Base-by-base conservation (phyloP, 2,888 invertebrate genomes). In the Drosophila anomalata region DNA sequence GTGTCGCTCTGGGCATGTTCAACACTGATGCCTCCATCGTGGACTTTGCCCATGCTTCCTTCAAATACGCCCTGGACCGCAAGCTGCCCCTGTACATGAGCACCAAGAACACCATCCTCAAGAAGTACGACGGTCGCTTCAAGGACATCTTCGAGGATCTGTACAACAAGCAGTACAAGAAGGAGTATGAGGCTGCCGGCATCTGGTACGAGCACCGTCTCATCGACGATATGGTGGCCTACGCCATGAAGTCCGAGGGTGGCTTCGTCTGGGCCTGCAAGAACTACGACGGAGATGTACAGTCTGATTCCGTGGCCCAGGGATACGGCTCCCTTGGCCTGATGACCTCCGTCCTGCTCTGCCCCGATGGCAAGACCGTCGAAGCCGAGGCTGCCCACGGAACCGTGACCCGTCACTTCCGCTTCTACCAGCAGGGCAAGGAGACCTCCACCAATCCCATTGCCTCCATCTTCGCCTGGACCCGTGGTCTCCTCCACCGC, bases 201-300 rank as follows among this genome's bases (percentile, higher is more conserved):
- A 96, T 99, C 85, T 99, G 98, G 98, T 99, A 99, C 90, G 99
- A 99, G 92, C 99, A 99, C 92, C 95, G 99, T 70, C 93, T 99
- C 57, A 99, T 99, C 89, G 99, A 99, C 91, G 99, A 99, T 89
- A 99, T 99, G 99, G 99, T 99, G 12, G 99, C 99, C 2, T 98
- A 98, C 89, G 96, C 96, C 33, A 97, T 99, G 97, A 99, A 99
- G 92, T 97, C 97, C 0, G 97, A 98, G 86, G 99, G 99, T 78
- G 99, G 99, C 44, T 99, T 99, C 91, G 98, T 99, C 0, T 99
- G 99, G 99, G 98, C 99, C 8, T 99, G 99, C 92, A 99, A 99
- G 92, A 99, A 99, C 92, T 99, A 99, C 91, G 99, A 99, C 90
- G 99, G 99, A 44, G 99, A 99, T 92, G 99, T 99, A 0, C 99